Conservation (phyloP, 2,113 vertebrate species). For the Sylvia atricapilla region DNA sequence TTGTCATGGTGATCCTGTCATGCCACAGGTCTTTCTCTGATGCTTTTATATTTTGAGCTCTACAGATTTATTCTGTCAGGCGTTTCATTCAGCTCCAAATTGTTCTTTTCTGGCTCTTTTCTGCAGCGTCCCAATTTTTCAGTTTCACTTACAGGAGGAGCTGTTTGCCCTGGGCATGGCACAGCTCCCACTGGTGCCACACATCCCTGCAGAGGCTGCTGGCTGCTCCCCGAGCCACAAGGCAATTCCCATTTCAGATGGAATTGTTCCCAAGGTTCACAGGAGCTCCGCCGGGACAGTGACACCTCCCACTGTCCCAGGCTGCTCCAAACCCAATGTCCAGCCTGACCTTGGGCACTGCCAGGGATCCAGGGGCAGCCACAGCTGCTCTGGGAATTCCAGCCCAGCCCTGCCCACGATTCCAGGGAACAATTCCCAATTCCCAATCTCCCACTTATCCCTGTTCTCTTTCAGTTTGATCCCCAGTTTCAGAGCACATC, state of each 20-base stretch:
- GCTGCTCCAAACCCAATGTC: background rate
- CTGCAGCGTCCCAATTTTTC: background rate
- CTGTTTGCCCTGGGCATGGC: background rate
- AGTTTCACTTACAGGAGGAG: background rate
- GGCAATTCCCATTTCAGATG: too few relatives aligned
- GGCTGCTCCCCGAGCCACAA: background rate
- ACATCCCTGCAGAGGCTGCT: rapidly evolving
- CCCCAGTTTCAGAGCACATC: background rate
- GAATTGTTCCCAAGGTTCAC: too few relatives aligned
- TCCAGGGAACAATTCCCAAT: background rate
- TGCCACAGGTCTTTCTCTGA: background rate
- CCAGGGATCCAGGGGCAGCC: background rate
- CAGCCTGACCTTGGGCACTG: rapidly evolving
- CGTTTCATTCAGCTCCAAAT: background rate
- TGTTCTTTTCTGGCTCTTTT: background rate
- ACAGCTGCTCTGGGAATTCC: background rate
- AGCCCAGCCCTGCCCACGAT: too few relatives aligned
- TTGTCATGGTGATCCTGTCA: background rate
- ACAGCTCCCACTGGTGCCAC: background rate
- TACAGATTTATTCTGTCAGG: background rate
- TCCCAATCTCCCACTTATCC: rapidly evolving
- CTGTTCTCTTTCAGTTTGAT: background rate
- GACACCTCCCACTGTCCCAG: background rate
- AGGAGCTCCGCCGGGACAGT: background rate
- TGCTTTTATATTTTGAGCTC: background rate